Percentiles rank a stretch among this genome's conserved stretches.
Conservation (phyloP, 2,888 invertebrate genomes). For the Monochamus alternatus region DNA sequence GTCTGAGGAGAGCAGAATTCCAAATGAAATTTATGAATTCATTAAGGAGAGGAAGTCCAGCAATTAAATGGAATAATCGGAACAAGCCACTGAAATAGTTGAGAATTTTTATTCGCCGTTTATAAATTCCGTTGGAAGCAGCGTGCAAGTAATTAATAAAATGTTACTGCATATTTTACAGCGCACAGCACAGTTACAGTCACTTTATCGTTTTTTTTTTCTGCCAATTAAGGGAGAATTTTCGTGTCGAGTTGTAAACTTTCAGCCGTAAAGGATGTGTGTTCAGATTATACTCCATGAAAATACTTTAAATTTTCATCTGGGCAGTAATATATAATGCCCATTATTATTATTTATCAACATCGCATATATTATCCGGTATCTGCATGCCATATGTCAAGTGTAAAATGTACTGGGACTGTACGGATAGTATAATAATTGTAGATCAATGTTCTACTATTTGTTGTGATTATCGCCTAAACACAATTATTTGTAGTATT, state of each 20-base stretch:
- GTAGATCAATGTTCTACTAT: no score
- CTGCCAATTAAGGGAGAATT: constrained; percentile 39
- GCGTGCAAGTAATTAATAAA: constrained; percentile 39
- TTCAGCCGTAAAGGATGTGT: constrained; percentile 25
- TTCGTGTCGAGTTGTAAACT: constrained; percentile 33
- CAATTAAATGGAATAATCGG: constrained; percentile 36
- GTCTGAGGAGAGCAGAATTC: background rate
- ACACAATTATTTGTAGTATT: no score
- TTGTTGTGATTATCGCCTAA: no score
- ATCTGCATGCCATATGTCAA: background rate
- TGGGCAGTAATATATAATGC: background rate
- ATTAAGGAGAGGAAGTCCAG: constrained; percentile 36
- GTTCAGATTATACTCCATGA: constrained; percentile 15
- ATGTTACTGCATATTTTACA: constrained; percentile 39
- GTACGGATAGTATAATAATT: no score
- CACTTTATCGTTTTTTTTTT: constrained; percentile 30
- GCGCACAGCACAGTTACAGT: constrained; percentile 33
- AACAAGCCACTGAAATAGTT: constrained; percentile 39
- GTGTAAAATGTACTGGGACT: no score
- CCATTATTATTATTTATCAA: constrained; percentile 9
- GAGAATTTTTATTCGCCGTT: constrained; percentile 34
- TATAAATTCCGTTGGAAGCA: constrained; percentile 37
- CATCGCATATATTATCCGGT: background rate
- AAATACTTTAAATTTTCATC: constrained; percentile 19
- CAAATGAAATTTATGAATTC: constrained; percentile 37